Evolutionary conservation across 2,797 vertebrate genomes (phyloP), one percentile per base, ranked within the genome.

Genomic region (Chloroceryle inda): DNA sequence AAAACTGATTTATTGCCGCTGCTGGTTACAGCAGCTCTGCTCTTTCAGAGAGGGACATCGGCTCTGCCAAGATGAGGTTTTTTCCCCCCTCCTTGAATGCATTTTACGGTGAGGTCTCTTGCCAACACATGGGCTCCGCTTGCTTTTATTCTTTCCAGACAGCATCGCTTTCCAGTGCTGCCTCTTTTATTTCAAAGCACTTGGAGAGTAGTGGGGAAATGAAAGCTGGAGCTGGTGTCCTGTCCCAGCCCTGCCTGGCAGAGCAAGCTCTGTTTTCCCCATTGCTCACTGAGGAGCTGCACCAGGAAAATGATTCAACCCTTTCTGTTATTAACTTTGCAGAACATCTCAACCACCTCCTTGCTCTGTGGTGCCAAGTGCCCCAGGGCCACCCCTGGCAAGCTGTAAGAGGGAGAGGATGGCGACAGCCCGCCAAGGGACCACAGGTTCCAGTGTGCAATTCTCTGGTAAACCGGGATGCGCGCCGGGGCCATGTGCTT

Each of bases 101-200:
- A 5, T 96, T 96, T 95, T 81, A 89, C 42, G n/a, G 72, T 88
- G 85, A 90, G 69, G 79, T 85, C 68, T 90, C 52, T 88, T 94
- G 91, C 91, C 92, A 95, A 20, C 81, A 88, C 72, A 73, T 71
- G 94, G 85, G 64, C 80, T 95, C 95, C 5, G 37, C 81, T 89
- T 77, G 84, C 92, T 81, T 97, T 97, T 94, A 90, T 97, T 96
- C 81, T 75, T 95, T 93, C 49, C 86, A 93, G 86, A 73, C 90
- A 89, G 71, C 11, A 0, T 77, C 82, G 78, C 81, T 96, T 88
- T 94, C 94, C 50, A 84, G 88, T 23, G 37, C 69, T 89, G 72
- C 93, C 86, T 96, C 73, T 95, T 96, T 92, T 79, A 94, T 86
- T 95, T 61, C 31, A 3, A 91, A 90, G 90, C 93, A 89, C 56